Evolutionary conservation across 2,888 invertebrate genomes (phyloP).

Genomic region (Drepana falcataria): DNA sequence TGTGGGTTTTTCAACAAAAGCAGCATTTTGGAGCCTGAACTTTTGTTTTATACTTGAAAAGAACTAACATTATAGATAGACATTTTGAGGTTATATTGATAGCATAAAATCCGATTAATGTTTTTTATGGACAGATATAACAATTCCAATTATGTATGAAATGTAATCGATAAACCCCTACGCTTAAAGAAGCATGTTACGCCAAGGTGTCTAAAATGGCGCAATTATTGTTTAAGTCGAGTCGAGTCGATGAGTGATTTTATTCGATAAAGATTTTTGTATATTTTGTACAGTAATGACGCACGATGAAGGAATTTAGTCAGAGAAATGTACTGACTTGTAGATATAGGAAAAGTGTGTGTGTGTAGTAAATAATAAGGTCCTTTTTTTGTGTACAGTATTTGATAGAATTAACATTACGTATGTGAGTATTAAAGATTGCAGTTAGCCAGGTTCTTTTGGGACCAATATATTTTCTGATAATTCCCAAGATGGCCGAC

Average conservation of each 20-base stretch:
- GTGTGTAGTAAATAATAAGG: neutral
- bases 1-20: too few species aligned
- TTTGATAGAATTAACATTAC: conserved; percentile 13
- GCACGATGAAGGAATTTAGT: conserved; percentile 12
- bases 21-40: too few species aligned
- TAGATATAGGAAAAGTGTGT: conserved; percentile 10
- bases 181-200: too few species aligned
- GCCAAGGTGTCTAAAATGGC: neutral
- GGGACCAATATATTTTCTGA: neutral
- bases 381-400: conserved; percentile 16
- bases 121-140: too few species aligned
- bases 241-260: conserved; percentile 1
- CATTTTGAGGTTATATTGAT: too few species aligned
- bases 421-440: conserved; percentile 30
- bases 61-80: too few species aligned
- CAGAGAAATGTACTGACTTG: conserved; percentile 19
- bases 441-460: neutral
- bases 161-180: too few species aligned
- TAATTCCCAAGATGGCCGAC: neutral
- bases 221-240: neutral
- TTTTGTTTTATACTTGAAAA: too few species aligned
- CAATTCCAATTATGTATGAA: too few species aligned
- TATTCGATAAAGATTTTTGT: conserved; percentile 11
- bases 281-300: conserved; percentile 22
- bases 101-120: too few species aligned